Percentiles rank a stretch among this genome's conserved stretches.
These are phyloP conservation scores for Scelioninae gen. 1 DNA, from an alignment of 2,888 invertebrate species.

Conservation along the genomic window DNA sequence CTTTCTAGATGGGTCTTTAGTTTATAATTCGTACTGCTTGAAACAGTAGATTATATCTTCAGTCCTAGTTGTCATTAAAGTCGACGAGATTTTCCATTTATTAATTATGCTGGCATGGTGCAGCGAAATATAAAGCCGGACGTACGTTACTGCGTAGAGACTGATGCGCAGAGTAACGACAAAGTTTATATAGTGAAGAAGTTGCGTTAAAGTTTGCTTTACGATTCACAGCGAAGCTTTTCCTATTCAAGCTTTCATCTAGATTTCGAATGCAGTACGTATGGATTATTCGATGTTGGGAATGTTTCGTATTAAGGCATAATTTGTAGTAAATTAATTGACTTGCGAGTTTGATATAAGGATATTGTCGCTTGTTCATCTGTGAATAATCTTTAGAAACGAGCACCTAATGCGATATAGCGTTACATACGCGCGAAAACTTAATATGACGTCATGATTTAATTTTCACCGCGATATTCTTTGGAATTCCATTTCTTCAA, in stretches of 20 bases:
- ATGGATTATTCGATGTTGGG: constrained; percentile 39
- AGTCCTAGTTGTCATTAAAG: constrained; percentile 51
- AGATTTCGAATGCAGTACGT: constrained; percentile 43
- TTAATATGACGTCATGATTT: constrained; percentile 3
- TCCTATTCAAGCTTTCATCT: constrained; percentile 42
- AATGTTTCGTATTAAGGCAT: constrained; percentile 34
- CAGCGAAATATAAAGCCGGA: constrained; percentile 47
- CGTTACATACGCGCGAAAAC: background rate
- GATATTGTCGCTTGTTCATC: constrained; percentile 27
- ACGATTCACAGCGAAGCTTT: constrained; percentile 56
- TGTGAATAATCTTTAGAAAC: constrained; percentile 8
- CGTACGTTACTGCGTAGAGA: constrained; percentile 58
- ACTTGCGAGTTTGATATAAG: constrained; percentile 30
- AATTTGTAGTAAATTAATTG: constrained; percentile 45
- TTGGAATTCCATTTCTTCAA: constrained; percentile 2
- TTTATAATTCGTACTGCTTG: constrained; percentile 22
- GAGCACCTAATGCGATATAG: constrained; percentile 9
- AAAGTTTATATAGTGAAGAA: constrained; percentile 69
- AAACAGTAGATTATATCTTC: constrained; percentile 31
- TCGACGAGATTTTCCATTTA: constrained; percentile 58
- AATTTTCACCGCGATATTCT: background rate
- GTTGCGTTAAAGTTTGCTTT: constrained; percentile 66
- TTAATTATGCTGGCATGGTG: constrained; percentile 49
- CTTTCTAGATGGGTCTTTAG: constrained; percentile 7
- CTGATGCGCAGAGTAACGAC: constrained; percentile 62